Base-by-base conservation (phyloP, 2,888 invertebrate species). In the Netelia fuscicornis region DNA sequence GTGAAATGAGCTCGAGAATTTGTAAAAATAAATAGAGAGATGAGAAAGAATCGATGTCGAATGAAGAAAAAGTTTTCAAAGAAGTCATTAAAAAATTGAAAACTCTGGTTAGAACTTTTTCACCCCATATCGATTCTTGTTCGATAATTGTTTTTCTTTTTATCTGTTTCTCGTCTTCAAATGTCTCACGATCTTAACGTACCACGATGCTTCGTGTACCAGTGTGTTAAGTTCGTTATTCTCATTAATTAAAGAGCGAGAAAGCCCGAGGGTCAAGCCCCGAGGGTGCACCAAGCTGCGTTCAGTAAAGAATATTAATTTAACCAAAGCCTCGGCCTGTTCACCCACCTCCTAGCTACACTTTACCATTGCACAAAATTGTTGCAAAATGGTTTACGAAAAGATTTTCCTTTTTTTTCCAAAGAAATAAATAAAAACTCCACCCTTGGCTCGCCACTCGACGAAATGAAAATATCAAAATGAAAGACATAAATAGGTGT, bases 181-280 rank as follows among this genome's bases (percentile, higher is more conserved):
- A 74, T 64, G 42, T 17, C 48, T 48, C 17, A 25, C 8, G n/a
- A 54, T 62, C 23, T 13, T 48, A 48, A 13, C 13, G 48, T 48
- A 48, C 30, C n/a, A 68, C 52, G 9, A 54, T 30, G 68, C 68
- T 52, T 64, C 37, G 54, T 17, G 9, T 20, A 65, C 20, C 17
- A 65, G 20, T n/a, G 72, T 65, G 20, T 25, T 8, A 2, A 68
- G 67, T 81, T 81, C 71, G 62, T 81, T 84, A 81, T 76, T 77
- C 67, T 84, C 84, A 84, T 84, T 84, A 84, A 84, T 81, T 84
- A 81, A 67, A 81, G 67, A 80, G 76, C 48, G 37, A 72, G 52
- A 71, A 42, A 54, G 52, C 76, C 70, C 56, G 37, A 80, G 83
- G 70, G 62, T 74, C 44, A 62, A 71, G 67, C 62, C 76, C 71